Conservation (phyloP, 1,140 invertebrate genomes). For the Drosophila novamexicana region DNA sequence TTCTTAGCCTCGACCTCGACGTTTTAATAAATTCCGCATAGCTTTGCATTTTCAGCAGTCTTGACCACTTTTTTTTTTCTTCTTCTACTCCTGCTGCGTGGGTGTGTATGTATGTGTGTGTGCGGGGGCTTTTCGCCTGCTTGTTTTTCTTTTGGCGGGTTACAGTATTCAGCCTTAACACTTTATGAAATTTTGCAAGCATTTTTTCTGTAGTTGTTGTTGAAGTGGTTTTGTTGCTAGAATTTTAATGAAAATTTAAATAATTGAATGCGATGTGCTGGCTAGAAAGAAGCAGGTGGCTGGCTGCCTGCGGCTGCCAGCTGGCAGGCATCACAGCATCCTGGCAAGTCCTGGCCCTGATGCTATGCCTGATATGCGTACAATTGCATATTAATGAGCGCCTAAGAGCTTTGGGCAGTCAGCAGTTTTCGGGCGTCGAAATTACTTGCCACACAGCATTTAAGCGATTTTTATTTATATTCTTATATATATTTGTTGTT, state of each 20-base stretch:
- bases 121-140: not conserved
- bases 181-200: conserved; percentile 66
- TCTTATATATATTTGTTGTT: conserved; percentile 31
- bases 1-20: conserved; percentile 68
- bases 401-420: conserved; percentile 50
- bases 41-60: conserved; percentile 76
- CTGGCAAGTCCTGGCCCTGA: conserved; percentile 1
- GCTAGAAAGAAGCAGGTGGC: conserved; percentile 10
- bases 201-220: not conserved
- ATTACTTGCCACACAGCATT: conserved; percentile 36
- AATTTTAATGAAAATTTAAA: conserved; percentile 82
- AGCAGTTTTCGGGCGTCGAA: conserved; percentile 40
- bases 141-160: conserved; percentile 11
- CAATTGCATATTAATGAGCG: conserved; percentile 80
- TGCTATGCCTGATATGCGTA: conserved; percentile 31
- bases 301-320: conserved; percentile 39
- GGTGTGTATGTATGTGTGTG: conserved; percentile 1
- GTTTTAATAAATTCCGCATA: conserved; percentile 80
- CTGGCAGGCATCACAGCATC: not conserved
- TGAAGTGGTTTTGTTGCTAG: conserved; percentile 48
- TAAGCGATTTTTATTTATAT: conserved; percentile 40
- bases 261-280: conserved; percentile 71
- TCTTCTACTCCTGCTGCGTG: conserved; percentile 1
- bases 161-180: conserved; percentile 75
- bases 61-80: conserved; percentile 54